Base-by-base conservation (phyloP, 2,797 vertebrate species). In the Rhabdophis nuchalis region DNA sequence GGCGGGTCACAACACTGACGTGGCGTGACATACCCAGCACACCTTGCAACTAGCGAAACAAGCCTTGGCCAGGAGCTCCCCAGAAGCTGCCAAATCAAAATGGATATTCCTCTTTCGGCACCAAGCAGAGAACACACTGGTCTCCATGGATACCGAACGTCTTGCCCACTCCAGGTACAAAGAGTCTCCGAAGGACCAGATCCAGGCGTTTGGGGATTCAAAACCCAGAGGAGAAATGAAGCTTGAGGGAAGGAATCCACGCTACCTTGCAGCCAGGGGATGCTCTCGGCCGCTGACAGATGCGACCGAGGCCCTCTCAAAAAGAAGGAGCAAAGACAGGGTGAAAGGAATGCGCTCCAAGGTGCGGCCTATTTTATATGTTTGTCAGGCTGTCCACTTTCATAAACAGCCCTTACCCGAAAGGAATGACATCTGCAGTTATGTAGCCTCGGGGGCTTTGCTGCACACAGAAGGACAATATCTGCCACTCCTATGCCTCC, bases 141-240 rank as follows among this genome's bases (percentile, higher is more conserved):
- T 93, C 61, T 54, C 92, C 89, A 90, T 93, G 68, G 92, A 87
- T 87, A 93, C 92, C 53, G 86, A 60, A 58, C 54, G 46, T 93
- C 86, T 90, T 82, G 92, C 88, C 92, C 92, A 93, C 29, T 88
- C 86, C 89, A 90, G 89, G 89, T 92, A 86, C n/a, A 60, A 87
- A 60, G 46, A 87, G 87, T 87, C 89, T 82, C 89, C 77, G 12
- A 93, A 88, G 60, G 61, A 87, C 1, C 5, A 52, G 46, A 82
- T 41, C 36, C n/a, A 90, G 32, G 20, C 56, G 16, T 2, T 2
- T 23, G n/a, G 46, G 46, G 60, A 46, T 87, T 87, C 89, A 29
- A 60, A 36, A 72, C 8, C 58, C 85, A 29, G 7, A 29, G 12
- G 56, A 58, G 29, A 85, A 86, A 57, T 1, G 36, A 27, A 41